phyloP scores from a whole-genome alignment of 2,888 invertebrate genomes.

The Acanthopleura granulata region DNA sequence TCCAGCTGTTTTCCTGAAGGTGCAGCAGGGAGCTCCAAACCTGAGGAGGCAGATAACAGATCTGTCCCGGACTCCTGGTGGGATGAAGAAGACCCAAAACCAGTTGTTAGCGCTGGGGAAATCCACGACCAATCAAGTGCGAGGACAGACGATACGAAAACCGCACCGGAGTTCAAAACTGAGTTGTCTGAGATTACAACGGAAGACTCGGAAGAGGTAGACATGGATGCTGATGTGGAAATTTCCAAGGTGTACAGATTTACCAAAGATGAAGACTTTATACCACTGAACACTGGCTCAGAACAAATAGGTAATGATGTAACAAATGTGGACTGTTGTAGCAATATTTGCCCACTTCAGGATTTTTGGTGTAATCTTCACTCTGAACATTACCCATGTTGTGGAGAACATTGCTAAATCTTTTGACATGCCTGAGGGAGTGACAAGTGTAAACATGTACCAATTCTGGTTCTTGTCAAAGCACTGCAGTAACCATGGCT shows the following conservation, averaged over 20 bases:
- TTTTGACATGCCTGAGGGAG: too few relatives aligned
- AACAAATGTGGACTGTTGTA: too few relatives aligned
- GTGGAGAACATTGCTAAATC: too few relatives aligned
- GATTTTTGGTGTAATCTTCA: too few relatives aligned
- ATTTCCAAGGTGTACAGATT: background rate
- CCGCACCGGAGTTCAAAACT: background rate
- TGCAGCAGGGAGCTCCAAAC: background rate
- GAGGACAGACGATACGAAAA: background rate
- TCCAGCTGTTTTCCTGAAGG: background rate
- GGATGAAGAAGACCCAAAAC: background rate
- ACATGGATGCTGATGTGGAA: background rate
- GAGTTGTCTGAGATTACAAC: background rate
- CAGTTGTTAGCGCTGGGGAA: background rate
- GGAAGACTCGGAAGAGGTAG: background rate
- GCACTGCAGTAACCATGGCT: too few relatives aligned
- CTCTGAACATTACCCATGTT: too few relatives aligned
- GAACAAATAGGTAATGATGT: too few relatives aligned
- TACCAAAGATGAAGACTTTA: conserved; percentile 1
- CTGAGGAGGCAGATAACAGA: background rate
- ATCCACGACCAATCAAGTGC: background rate
- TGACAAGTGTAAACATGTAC: too few relatives aligned
- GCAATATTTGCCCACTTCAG: too few relatives aligned
- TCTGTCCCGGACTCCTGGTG: conserved; percentile 15
- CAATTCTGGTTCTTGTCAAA: too few relatives aligned
- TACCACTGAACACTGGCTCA: background rate